Conservation (phyloP, 2,888 invertebrate genomes). For the Erebia ligea region DNA sequence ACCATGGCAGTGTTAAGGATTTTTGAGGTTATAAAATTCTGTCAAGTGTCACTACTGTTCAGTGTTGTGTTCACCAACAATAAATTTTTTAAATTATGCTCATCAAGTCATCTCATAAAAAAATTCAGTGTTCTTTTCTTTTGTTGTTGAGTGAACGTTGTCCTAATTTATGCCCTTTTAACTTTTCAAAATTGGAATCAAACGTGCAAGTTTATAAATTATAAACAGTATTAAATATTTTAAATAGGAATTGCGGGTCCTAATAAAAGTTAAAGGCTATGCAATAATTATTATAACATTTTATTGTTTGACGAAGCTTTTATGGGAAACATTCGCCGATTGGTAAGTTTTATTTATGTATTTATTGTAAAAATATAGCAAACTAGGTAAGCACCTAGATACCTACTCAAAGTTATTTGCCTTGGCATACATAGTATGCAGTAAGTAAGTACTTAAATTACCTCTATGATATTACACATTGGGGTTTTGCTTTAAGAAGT, state of each 20-base stretch:
- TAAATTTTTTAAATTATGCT: too few relatives aligned
- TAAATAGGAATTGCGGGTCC: conserved; percentile 7
- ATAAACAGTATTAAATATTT: neutral
- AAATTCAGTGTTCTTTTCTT: conserved; percentile 25
- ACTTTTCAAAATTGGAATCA: conserved; percentile 16
- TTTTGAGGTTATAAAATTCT: too few relatives aligned
- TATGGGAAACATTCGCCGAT: conserved; percentile 43
- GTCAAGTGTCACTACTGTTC: too few relatives aligned
- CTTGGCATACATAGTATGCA: conserved; percentile 20
- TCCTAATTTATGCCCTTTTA: neutral
- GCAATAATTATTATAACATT: conserved; percentile 37
- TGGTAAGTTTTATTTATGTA: conserved; percentile 38
- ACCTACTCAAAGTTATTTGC: conserved; percentile 11
- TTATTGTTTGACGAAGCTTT: conserved; percentile 36
- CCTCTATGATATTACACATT: neutral
- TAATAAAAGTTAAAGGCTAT: conserved; percentile 29
- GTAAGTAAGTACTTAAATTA: neutral
- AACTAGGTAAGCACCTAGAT: neutral
- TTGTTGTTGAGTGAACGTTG: conserved; percentile 29
- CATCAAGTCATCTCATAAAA: neutral
- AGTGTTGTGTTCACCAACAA: too few relatives aligned
- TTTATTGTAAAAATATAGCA: conserved; percentile 9
- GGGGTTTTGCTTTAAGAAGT: neutral
- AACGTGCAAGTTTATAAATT: conserved; percentile 11
- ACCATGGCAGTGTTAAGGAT: too few relatives aligned